Percentiles rank a stretch among this genome's conserved stretches.
Conservation (phyloP, 2,113 vertebrate species). For the Macroglossus sobrinus region DNA sequence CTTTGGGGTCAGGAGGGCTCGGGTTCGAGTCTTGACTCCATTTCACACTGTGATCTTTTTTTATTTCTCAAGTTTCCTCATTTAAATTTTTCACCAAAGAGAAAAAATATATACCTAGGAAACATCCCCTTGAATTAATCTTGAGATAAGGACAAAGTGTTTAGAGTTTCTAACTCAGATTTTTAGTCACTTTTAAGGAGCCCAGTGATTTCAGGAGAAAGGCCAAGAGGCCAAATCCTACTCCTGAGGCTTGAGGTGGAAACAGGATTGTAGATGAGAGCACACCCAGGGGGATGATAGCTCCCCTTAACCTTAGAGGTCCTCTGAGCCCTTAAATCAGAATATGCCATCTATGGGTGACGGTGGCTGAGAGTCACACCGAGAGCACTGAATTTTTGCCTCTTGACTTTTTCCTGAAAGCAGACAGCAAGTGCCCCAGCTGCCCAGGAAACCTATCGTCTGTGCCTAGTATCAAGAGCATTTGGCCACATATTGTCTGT, state of each 20-base stretch:
- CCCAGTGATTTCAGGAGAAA: neutral
- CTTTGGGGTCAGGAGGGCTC: neutral
- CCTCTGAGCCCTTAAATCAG: neutral
- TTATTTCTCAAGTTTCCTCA: slow-evolving; percentile 25
- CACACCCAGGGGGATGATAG: too few relatives aligned
- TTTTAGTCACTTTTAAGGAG: neutral
- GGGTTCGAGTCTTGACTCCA: neutral
- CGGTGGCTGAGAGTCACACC: neutral
- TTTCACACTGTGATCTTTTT: neutral
- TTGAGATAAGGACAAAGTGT: neutral
- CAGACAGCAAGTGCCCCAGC: neutral
- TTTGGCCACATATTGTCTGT: neutral
- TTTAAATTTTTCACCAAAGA: neutral
- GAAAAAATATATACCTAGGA: neutral
- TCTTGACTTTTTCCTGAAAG: neutral
- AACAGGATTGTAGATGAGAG: neutral
- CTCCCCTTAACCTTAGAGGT: neutral
- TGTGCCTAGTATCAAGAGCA: neutral
- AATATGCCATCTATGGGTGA: too few relatives aligned
- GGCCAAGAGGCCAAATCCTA: neutral
- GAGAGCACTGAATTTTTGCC: neutral
- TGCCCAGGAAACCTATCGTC: neutral
- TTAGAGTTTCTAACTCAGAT: neutral
- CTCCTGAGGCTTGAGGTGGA: too few relatives aligned
- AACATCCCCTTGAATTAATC: neutral